Evolutionary conservation across 2,113 vertebrate genomes (phyloP).

Genomic region (Morone saxatilis): DNA sequence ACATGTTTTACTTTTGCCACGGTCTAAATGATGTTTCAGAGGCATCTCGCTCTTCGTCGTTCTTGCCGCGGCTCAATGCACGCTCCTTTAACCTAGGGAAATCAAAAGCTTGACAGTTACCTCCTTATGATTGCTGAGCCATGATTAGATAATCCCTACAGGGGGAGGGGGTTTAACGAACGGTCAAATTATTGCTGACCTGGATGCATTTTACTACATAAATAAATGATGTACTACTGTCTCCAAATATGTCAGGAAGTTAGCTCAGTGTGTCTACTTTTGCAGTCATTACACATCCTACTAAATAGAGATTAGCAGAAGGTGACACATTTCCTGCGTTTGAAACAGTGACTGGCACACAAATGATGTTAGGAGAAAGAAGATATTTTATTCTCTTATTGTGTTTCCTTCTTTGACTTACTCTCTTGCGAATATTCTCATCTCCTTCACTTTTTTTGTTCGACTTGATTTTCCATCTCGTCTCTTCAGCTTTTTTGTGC

Average conservation of each 20-base stretch:
- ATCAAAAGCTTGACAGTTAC: neutral
- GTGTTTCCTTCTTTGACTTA: neutral
- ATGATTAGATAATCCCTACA: neutral
- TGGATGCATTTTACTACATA: neutral
- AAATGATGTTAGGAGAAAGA: neutral
- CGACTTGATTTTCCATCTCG: neutral
- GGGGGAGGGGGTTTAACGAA: neutral
- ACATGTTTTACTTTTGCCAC: conserved; percentile 11
- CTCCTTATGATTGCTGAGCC: neutral
- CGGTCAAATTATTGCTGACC: neutral
- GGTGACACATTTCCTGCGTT: conserved; percentile 15
- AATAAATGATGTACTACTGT: neutral
- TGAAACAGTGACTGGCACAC: neutral
- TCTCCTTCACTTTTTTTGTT: neutral
- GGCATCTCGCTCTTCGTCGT: neutral
- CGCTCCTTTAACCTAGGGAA: too few species aligned
- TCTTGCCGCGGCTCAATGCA: too few species aligned
- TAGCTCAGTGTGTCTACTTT: neutral
- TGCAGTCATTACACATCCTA: neutral
- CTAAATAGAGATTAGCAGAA: neutral
- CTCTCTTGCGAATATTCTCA: neutral
- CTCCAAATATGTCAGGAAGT: neutral
- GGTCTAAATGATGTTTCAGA: neutral
- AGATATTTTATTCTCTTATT: neutral
- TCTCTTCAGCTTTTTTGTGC: neutral